A percentile compares a stretch with the other conserved stretches of the same genome.
phyloP scores from a whole-genome alignment of 2,113 vertebrate genomes.

The Dromiciops gliroides region DNA sequence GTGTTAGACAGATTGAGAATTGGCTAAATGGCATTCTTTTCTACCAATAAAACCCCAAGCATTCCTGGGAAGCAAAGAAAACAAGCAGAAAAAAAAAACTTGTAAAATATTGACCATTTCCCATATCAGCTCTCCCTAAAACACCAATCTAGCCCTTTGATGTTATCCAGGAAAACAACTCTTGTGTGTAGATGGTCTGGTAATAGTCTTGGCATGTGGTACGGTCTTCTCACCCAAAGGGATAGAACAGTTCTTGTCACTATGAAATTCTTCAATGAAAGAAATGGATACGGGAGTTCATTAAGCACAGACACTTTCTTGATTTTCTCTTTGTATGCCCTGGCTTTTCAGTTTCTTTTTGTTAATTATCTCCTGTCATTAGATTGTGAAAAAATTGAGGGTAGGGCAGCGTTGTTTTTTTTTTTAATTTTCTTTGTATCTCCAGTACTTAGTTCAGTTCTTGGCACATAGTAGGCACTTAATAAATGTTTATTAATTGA shows the following conservation, averaged over 20 bases:
- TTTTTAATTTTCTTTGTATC: neutral
- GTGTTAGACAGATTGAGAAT: neutral
- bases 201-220: neutral
- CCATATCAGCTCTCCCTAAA: neutral
- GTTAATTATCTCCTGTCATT: neutral
- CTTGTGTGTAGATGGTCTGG: neutral
- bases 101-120: neutral
- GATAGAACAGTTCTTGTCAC: neutral
- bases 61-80: neutral
- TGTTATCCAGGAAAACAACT: neutral
- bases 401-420: neutral
- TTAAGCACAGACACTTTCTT: neutral
- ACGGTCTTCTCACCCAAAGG: neutral
- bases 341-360: neutral
- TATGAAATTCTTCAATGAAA: neutral
- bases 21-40: neutral
- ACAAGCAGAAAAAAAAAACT: neutral
- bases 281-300: neutral
- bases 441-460: neutral
- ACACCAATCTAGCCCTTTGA: neutral
- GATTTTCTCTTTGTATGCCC: neutral
- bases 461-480: neutral
- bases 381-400: neutral
- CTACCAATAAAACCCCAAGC: neutral
- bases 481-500: neutral